Base-by-base conservation (phyloP, 1,140 invertebrate species). In the Sycobia sp. region DNA sequence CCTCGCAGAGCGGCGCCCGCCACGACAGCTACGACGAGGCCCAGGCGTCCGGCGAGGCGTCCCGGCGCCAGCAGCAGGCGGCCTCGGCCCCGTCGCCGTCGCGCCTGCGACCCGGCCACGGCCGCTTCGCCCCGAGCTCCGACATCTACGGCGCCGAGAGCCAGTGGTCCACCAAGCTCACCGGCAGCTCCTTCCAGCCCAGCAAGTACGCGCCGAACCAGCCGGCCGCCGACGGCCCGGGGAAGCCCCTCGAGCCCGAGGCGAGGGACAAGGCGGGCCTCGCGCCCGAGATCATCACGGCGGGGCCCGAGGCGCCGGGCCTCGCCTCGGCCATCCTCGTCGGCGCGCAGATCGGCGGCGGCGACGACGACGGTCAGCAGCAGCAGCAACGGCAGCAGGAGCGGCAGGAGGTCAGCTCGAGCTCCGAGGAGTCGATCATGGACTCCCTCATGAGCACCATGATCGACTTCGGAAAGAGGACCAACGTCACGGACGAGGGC, bases 131-230 rank as follows among this genome's bases (percentile, higher is more conserved):
- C 43, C 22, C 64, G 39, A 8, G 47, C 39, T 32, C 67, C 16
- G 80, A 82, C 55, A 81, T 82, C 58, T 78, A 82, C 47, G 79
- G 78, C 1, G 72, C 78, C 0, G 83, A 86, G 46, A 86, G 85
- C 7, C 84, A 86, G 41, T 89, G 88, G 88, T 89, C 88, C 1
- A 85, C 86, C 5, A 86, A 86, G 67, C 67, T 86, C 51, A 83
- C 83, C 10, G 75, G 73, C 25, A 82, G 81, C 60, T 84, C 84
- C 4, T 87, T 86, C 65, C 85, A 85, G 67, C 84, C 84, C 8
- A 77, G 75, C 7, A 71, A 79, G 49, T 77, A 79, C n/a, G 70
- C 70, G 0, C 29, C 63, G 9, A 65, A 70, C 5, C 67, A 65
- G 2, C 9, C 20, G 5, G 58, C 62, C n/a, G 39, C 49, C 4